Percentiles rank a stretch among this genome's conserved stretches.
Conservation (phyloP, 1,140 invertebrate species). For the Drosophila parvula region DNA sequence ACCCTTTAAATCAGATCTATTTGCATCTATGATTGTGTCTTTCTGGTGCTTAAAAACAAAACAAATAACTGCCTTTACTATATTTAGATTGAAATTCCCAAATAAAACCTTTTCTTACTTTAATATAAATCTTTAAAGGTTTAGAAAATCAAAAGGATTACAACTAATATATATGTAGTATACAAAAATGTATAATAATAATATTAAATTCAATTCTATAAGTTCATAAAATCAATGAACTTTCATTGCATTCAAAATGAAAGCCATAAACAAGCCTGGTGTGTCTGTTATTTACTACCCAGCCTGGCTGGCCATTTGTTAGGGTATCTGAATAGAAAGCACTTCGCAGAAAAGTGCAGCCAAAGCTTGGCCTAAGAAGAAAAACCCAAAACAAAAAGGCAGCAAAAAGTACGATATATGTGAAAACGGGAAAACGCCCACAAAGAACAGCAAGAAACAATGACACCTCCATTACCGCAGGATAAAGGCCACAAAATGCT, state of each 20-base stretch:
- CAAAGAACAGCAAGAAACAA: neutral
- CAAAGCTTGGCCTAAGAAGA: slow-evolving; percentile 2
- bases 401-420: neutral
- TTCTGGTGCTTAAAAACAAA: neutral
- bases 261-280: neutral
- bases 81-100: neutral
- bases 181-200: neutral
- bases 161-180: neutral
- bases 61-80: neutral
- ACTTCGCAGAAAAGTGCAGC: neutral
- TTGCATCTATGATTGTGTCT: rapidly evolving
- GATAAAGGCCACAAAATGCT: slow-evolving; percentile 1
- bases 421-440: slow-evolving; percentile 18
- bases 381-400: slow-evolving; percentile 3
- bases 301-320: neutral
- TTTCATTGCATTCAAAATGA: neutral
- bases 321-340: neutral
- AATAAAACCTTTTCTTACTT: neutral
- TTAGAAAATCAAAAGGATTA: too few relatives aligned
- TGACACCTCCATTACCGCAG: slow-evolving; percentile 24
- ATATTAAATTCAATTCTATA: neutral
- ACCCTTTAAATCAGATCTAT: neutral
- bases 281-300: neutral
- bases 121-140: too few relatives aligned
- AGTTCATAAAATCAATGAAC: neutral